A percentile compares a stretch with the other conserved stretches of the same genome.
phyloP scores from a whole-genome alignment of 1,140 invertebrate genomes.

The Philotrypesis tridentata region DNA sequence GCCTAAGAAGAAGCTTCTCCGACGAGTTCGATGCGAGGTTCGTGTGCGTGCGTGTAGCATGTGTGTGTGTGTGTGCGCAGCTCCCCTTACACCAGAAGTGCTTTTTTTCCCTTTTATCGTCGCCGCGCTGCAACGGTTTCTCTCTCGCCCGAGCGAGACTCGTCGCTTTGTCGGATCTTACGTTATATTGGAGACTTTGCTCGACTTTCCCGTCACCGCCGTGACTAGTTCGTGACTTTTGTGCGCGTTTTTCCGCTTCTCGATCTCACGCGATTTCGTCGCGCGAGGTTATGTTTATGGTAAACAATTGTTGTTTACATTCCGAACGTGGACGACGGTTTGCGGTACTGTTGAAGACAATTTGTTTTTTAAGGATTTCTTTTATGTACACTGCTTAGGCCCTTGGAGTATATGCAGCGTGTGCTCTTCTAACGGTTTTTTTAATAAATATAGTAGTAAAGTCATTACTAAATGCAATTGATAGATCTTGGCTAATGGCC shows the following conservation, averaged over 20 bases:
- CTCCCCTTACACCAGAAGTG: not conserved
- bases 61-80: no score
- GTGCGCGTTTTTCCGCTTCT: no score
- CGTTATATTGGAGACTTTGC: no score
- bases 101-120: not conserved
- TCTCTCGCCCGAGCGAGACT: not conserved
- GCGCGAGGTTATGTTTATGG: constrained; percentile 50
- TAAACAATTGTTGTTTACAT: constrained; percentile 39
- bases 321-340: not conserved
- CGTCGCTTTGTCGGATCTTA: not conserved
- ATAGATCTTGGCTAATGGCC: no score
- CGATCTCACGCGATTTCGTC: not conserved
- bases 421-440: no score
- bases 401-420: no score
- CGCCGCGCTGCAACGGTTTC: not conserved
- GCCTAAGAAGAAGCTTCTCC: constrained; percentile 46
- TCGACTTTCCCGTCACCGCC: not conserved
- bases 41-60: not conserved
- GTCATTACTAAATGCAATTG: no score
- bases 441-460: no score
- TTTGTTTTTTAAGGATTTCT: no score
- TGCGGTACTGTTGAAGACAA: no score
- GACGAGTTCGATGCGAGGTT: constrained; percentile 54
- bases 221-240: not conserved
- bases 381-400: no score